These are phyloP conservation scores for Hypolimnas misippus DNA, from an alignment of 2,888 invertebrate species.

Conservation along the genomic window DNA sequence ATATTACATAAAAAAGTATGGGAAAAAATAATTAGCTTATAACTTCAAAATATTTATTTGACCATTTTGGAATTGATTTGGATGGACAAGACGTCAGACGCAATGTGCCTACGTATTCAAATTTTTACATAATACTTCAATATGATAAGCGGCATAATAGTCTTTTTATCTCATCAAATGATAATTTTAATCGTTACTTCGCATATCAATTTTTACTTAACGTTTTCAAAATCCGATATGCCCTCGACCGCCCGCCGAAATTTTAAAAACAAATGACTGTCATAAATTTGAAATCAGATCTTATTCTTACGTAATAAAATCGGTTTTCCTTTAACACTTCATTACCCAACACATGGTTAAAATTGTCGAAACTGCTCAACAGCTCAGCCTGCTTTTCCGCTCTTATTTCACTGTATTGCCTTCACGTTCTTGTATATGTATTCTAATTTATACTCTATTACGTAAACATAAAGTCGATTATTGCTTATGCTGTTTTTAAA, in stretches of 20 bases:
- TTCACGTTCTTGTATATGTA: conserved; percentile 48
- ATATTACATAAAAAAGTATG: too few relatives aligned
- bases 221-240: conserved; percentile 32
- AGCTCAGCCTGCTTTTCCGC: conserved; percentile 61
- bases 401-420: conserved; percentile 68
- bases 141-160: not conserved
- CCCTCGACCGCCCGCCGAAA: conserved; percentile 63
- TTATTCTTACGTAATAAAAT: not conserved
- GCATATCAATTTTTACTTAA: not conserved
- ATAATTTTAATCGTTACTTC: not conserved
- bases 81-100: too few relatives aligned
- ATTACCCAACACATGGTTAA: conserved; percentile 7
- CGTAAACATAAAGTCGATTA: conserved; percentile 44
- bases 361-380: conserved; percentile 47
- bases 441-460: conserved; percentile 51
- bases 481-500: conserved; percentile 34
- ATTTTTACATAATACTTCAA: too few relatives aligned
- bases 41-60: too few relatives aligned
- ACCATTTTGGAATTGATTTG: too few relatives aligned
- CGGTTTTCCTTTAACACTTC: conserved; percentile 10
- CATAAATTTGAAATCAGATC: not conserved
- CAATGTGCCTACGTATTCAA: too few relatives aligned
- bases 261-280: not conserved
- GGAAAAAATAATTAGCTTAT: too few relatives aligned
- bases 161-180: not conserved